phyloP scores from a whole-genome alignment of 2,113 vertebrate genomes.

The Lycaon pictus region DNA sequence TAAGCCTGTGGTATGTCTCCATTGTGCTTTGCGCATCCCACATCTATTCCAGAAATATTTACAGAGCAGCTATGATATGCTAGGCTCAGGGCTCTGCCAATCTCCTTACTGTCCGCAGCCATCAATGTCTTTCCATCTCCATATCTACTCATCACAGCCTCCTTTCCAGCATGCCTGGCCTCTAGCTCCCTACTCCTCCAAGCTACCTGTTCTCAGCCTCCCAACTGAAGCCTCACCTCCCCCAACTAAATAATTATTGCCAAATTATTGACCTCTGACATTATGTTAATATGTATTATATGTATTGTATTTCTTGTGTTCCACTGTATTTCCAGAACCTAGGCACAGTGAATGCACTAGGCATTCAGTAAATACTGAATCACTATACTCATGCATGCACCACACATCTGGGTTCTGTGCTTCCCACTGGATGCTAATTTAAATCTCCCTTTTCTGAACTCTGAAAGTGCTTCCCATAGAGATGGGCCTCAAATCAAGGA shows the following conservation, averaged over 20 bases:
- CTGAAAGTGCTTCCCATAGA: neutral
- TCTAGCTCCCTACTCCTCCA: neutral
- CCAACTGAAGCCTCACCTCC: neutral
- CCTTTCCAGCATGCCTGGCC: neutral
- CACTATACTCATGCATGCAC: neutral
- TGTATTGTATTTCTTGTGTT: neutral
- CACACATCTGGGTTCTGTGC: neutral
- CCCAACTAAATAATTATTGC: neutral
- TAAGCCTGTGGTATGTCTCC: neutral
- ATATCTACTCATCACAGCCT: neutral
- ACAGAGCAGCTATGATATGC: neutral
- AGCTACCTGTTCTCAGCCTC: neutral
- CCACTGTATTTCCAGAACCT: neutral
- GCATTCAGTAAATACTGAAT: neutral
- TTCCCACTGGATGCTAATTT: neutral
- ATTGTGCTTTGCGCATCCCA: neutral
- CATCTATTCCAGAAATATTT: neutral
- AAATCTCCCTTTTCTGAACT: conserved; percentile 25
- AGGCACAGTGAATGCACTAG: neutral
- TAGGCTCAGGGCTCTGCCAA: neutral
- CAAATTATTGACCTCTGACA: neutral
- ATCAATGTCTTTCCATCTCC: neutral
- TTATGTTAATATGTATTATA: neutral
- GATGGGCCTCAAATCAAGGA: conserved; percentile 22
- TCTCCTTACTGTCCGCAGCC: neutral